Percentiles rank a stretch among this genome's conserved stretches.
Conservation (phyloP, 2,888 invertebrate species). For the Eurytoma californica region DNA sequence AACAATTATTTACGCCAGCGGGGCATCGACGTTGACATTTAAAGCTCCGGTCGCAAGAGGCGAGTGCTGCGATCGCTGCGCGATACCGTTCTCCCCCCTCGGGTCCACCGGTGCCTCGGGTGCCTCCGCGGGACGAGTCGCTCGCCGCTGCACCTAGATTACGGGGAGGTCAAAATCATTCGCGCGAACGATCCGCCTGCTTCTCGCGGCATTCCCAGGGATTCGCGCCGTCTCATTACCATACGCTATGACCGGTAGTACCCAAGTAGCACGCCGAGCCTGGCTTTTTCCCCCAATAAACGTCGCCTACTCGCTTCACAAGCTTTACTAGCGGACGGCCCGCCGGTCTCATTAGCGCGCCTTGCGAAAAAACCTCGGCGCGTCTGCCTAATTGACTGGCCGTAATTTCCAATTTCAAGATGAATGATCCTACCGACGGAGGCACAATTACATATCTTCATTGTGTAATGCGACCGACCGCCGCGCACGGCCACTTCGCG, state of each 20-base stretch:
- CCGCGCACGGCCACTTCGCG: constrained; percentile 23
- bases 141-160: constrained; percentile 42
- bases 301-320: background rate
- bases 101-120: too few relatives aligned
- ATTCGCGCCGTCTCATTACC: constrained; percentile 6
- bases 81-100: constrained; percentile 8
- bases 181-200: background rate
- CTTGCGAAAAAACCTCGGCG: background rate
- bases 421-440: background rate
- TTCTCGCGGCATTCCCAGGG: constrained; percentile 35
- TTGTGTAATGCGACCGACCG: constrained; percentile 7
- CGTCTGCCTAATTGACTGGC: constrained; percentile 29
- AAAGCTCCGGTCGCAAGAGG: constrained; percentile 60
- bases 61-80: background rate
- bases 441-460: constrained; percentile 38
- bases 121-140: background rate
- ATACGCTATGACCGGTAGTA: constrained; percentile 39
- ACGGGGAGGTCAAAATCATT: constrained; percentile 48
- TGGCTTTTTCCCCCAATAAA: background rate
- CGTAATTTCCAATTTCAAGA: constrained; percentile 45
- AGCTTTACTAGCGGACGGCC: background rate
- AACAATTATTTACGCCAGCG: constrained; percentile 70
- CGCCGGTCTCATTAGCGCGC: background rate
- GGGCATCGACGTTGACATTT: constrained; percentile 71
- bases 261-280: constrained; percentile 26